Evolutionary conservation across 2,113 vertebrate genomes (phyloP).

Genomic region (Spizaetus ornatus): DNA sequence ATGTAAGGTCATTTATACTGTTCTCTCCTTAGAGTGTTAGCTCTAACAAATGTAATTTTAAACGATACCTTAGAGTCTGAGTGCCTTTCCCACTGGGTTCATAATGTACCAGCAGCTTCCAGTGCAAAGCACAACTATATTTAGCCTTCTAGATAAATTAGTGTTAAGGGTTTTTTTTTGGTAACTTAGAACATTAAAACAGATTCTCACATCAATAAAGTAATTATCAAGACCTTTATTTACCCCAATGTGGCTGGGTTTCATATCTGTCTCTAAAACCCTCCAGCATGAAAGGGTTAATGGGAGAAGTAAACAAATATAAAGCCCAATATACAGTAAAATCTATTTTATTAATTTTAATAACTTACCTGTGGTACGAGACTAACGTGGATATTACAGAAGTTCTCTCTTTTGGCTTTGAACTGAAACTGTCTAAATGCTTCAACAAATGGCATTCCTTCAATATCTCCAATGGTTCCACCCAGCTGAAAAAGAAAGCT

Average conservation of each 20-base stretch:
- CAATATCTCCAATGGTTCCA: slow-evolving; percentile 82
- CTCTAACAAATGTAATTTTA: not conserved
- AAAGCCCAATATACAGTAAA: not conserved
- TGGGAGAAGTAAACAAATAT: not conserved
- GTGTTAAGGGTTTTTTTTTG: not conserved
- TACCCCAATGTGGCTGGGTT: not conserved
- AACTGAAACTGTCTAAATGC: slow-evolving; percentile 84
- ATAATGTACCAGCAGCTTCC: not conserved
- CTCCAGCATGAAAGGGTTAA: not conserved
- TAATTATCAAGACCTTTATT: not conserved
- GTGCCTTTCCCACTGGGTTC: not conserved
- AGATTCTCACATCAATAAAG: not conserved
- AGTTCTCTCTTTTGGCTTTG: slow-evolving; percentile 79
- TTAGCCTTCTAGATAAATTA: not conserved
- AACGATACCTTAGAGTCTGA: not conserved
- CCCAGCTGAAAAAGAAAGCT: slow-evolving; percentile 69
- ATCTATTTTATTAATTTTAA: not conserved
- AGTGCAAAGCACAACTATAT: not conserved
- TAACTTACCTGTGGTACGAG: slow-evolving; percentile 77
- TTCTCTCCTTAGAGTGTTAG: not conserved
- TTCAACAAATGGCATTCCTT: slow-evolving; percentile 83
- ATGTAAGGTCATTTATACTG: not conserved
- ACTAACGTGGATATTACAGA: slow-evolving; percentile 82
- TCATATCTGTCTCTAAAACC: not conserved
- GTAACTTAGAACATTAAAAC: not conserved